A percentile compares a stretch with the other conserved stretches of the same genome.
Evolutionary conservation across 1,140 invertebrate species (phyloP).

Genomic region (Drosophila saltans): DNA sequence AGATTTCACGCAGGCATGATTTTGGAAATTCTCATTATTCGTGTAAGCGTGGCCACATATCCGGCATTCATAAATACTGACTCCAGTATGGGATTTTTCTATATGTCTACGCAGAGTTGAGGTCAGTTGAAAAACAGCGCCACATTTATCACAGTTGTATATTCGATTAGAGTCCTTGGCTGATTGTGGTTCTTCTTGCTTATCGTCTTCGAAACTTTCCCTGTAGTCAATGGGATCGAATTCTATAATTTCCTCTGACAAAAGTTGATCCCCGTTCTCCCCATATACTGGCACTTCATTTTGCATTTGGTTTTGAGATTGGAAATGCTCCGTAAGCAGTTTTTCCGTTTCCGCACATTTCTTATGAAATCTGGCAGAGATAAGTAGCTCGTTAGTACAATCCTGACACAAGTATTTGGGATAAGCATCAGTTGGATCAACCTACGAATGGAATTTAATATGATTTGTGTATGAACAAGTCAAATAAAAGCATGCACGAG

Average conservation of each 20-base stretch:
- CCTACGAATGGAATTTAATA: conserved; percentile 15
- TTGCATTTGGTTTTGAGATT: too few relatives aligned
- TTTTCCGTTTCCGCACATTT: conserved; percentile 52
- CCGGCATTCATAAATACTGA: conserved; percentile 27
- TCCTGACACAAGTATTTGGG: conserved; percentile 60
- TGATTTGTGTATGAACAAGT: too few relatives aligned
- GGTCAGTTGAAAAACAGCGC: conserved; percentile 52
- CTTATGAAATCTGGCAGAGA: conserved; percentile 56
- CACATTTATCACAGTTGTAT: conserved; percentile 54
- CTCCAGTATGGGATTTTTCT: conserved; percentile 30
- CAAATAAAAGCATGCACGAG: neutral
- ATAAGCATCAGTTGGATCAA: conserved; percentile 31
- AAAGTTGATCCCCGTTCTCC: neutral
- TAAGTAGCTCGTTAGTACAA: conserved; percentile 60
- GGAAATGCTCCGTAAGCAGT: neutral
- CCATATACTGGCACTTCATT: neutral
- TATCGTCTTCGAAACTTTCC: neutral
- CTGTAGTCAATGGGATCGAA: conserved; percentile 39
- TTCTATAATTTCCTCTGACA: conserved; percentile 31
- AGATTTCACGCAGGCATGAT: conserved; percentile 33
- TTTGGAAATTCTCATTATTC: conserved; percentile 8
- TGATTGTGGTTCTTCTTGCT: neutral
- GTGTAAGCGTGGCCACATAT: conserved; percentile 48
- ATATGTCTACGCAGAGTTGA: conserved; percentile 49
- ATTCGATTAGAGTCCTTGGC: neutral